Evolutionary conservation across 2,888 invertebrate genomes (phyloP).

Genomic region (Conistra vaccinii): DNA sequence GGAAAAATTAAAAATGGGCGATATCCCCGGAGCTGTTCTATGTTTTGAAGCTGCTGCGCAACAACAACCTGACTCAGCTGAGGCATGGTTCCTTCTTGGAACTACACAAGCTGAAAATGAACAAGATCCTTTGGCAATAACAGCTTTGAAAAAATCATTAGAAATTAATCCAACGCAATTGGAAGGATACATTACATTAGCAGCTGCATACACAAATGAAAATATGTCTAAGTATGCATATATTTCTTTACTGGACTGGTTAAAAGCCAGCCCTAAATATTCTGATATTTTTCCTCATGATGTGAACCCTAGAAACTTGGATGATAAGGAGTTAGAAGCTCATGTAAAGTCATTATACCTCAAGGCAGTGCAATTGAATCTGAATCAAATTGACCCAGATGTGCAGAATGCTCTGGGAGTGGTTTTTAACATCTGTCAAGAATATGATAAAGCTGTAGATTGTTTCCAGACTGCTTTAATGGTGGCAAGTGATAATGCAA

Average conservation of each 20-base stretch:
- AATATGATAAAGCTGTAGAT: conserved; percentile 99
- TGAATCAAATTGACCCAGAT: conserved; percentile 95
- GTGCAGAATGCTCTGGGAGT: conserved; percentile 98
- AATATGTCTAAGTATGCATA: conserved; percentile 97
- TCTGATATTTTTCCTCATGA: conserved; percentile 92
- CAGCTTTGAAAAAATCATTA: conserved; percentile 96
- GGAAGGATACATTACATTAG: conserved; percentile 96
- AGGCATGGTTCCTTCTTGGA: conserved; percentile 97
- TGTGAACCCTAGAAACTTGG: conserved; percentile 82
- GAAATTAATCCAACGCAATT: conserved; percentile 95
- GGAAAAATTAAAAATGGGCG: conserved; percentile 95
- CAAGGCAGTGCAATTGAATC: conserved; percentile 94
- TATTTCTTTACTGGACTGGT: conserved; percentile 94
- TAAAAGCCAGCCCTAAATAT: conserved; percentile 95
- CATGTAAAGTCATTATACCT: conserved; percentile 94
- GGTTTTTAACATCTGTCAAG: conserved; percentile 97
- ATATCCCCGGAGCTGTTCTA: conserved; percentile 98
- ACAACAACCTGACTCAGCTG: conserved; percentile 94
- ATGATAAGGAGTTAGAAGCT: conserved; percentile 87
- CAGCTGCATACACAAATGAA: conserved; percentile 99
- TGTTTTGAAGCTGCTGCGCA: conserved; percentile 99
- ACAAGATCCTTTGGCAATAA: conserved; percentile 98
- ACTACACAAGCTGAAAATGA: conserved; percentile 99
- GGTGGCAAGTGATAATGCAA: conserved; percentile 95
- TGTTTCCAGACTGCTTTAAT: conserved; percentile 98